These are phyloP conservation scores for Oplegnathus fasciatus DNA, from an alignment of 2,113 vertebrate species.

Conservation along the genomic window DNA sequence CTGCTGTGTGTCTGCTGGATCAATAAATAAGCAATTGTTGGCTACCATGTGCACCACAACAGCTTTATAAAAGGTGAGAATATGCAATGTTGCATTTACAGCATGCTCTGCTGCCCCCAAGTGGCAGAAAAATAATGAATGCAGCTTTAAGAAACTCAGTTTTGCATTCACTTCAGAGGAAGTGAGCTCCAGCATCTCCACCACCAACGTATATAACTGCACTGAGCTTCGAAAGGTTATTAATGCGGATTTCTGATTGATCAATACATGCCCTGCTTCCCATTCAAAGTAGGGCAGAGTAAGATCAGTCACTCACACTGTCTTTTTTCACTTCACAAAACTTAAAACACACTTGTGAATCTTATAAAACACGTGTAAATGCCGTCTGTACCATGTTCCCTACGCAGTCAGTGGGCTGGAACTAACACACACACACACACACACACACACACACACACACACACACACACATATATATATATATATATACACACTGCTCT, in stretches of 20 bases:
- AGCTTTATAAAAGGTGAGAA: background rate
- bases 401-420: background rate
- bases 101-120: background rate
- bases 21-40: too few relatives aligned
- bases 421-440: background rate
- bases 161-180: background rate
- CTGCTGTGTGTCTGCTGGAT: background rate
- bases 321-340: background rate
- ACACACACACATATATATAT: background rate
- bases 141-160: background rate
- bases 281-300: background rate
- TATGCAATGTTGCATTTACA: background rate
- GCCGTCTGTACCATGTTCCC: background rate
- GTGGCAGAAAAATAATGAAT: background rate
- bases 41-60: background rate
- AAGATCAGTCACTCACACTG: background rate
- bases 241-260: background rate
- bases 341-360: background rate
- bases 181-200: too few relatives aligned
- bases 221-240: too few relatives aligned
- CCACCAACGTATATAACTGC: too few relatives aligned
- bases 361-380: background rate
- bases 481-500: constrained; percentile 14
- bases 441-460: constrained; percentile 9
- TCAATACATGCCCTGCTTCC: background rate